Percentiles rank a stretch among this genome's conserved stretches.
Evolutionary conservation across 2,888 invertebrate species (phyloP).

Genomic region (Geophilus truncorum): DNA sequence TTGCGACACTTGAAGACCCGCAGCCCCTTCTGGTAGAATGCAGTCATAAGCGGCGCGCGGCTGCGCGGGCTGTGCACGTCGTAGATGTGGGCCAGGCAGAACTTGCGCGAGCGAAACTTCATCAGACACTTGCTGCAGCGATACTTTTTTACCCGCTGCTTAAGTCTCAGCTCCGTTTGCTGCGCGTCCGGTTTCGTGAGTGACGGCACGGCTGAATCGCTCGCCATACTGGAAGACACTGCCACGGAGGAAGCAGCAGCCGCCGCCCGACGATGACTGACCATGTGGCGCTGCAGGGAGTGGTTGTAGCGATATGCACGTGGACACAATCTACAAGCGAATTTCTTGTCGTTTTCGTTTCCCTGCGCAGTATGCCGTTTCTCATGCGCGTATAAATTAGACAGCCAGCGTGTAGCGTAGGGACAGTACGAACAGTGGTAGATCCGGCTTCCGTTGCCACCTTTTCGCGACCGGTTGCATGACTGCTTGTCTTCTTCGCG

Average conservation of each 20-base stretch:
- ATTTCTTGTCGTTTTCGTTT: slow-evolving; percentile 44
- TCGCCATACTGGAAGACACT: neutral
- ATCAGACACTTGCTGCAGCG: slow-evolving; percentile 45
- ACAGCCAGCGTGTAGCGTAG: slow-evolving; percentile 81
- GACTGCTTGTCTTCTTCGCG: neutral
- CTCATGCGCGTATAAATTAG: slow-evolving; percentile 87
- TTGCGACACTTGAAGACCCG: slow-evolving; percentile 46
- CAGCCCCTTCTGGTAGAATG: slow-evolving; percentile 27
- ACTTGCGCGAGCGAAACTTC: slow-evolving; percentile 45
- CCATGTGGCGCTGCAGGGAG: slow-evolving; percentile 44
- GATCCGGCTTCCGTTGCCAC: slow-evolving; percentile 53
- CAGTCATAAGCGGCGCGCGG: slow-evolving; percentile 33
- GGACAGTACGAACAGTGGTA: slow-evolving; percentile 87
- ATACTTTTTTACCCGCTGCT: slow-evolving; percentile 40
- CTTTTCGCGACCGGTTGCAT: slow-evolving; percentile 2
- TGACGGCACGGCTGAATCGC: slow-evolving; percentile 24
- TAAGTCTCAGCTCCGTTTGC: slow-evolving; percentile 18
- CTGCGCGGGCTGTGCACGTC: slow-evolving; percentile 41
- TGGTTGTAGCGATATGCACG: slow-evolving; percentile 47
- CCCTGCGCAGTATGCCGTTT: slow-evolving; percentile 62
- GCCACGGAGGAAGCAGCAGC: slow-evolving; percentile 36
- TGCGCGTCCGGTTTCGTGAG: slow-evolving; percentile 32
- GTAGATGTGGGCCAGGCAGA: slow-evolving; percentile 46
- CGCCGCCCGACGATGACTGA: slow-evolving; percentile 43
- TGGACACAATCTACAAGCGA: slow-evolving; percentile 46